Evolutionary conservation across 2,797 vertebrate species (phyloP).

Genomic region (Pyrocephalus nanus): DNA sequence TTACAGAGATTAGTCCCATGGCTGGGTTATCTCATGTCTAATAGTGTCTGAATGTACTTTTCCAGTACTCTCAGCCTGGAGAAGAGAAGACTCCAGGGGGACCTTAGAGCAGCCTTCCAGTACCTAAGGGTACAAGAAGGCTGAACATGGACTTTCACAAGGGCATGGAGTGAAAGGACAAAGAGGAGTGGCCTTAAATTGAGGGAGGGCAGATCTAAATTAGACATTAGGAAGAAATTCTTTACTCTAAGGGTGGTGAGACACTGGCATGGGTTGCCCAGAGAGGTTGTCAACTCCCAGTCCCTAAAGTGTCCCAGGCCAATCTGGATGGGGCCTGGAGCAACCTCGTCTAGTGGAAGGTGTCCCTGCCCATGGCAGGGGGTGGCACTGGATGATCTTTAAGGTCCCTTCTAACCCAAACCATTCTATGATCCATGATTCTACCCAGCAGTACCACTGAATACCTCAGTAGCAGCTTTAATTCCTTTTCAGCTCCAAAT

Average conservation of each 20-base stretch:
- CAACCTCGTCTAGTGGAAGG: neutral
- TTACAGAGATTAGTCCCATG: neutral
- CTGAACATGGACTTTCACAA: neutral
- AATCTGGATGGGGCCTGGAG: neutral
- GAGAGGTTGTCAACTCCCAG: neutral
- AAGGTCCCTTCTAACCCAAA: neutral
- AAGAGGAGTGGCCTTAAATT: neutral
- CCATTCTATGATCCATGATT: neutral
- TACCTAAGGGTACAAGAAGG: neutral
- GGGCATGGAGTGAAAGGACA: neutral
- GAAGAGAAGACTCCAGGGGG: neutral
- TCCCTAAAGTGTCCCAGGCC: neutral
- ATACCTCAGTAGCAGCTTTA: neutral
- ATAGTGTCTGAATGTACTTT: neutral
- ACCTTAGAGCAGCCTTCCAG: neutral
- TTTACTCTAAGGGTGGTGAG: neutral
- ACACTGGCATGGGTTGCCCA: neutral
- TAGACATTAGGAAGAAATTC: neutral
- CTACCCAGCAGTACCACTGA: neutral
- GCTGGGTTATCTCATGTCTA: neutral
- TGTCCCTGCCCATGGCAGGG: neutral
- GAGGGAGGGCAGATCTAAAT: neutral
- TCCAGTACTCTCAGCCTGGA: neutral
- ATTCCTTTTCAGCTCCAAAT: neutral
- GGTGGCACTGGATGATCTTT: neutral